Conservation (phyloP, 2,797 vertebrate genomes). For the Gouania willdenowi region DNA sequence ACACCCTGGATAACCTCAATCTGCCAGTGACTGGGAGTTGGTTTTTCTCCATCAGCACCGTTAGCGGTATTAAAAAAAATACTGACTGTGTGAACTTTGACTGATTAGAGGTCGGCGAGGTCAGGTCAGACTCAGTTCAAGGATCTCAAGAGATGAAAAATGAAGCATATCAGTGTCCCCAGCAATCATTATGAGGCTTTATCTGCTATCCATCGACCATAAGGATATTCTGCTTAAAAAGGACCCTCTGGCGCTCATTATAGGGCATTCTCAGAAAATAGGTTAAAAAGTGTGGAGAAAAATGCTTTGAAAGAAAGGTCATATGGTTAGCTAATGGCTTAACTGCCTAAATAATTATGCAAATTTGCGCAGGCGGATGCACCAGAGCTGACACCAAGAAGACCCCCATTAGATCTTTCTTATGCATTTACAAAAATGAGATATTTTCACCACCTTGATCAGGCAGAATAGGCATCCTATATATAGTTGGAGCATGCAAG, state of each 20-base stretch:
- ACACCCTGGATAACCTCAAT: conserved; percentile 52
- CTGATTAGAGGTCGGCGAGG: conserved; percentile 56
- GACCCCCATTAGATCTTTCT: too few species aligned
- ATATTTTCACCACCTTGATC: too few species aligned
- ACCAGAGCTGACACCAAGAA: conserved; percentile 4
- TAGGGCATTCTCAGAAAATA: background rate
- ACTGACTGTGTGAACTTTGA: conserved; percentile 37
- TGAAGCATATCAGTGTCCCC: conserved; percentile 21
- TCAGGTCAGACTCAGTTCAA: conserved; percentile 64
- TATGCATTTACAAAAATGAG: too few species aligned
- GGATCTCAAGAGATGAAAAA: conserved; percentile 60
- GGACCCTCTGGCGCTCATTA: conserved; percentile 20
- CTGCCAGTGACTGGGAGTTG: conserved; percentile 37
- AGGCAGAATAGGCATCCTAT: too few species aligned
- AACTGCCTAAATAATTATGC: conserved; percentile 10
- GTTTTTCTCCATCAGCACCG: conserved; percentile 48
- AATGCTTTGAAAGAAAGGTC: conserved; percentile 20
- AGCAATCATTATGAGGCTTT: conserved; percentile 12
- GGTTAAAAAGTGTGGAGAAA: conserved; percentile 3
- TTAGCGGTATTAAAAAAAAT: conserved; percentile 53
- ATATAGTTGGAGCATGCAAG: too few species aligned
- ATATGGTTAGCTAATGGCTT: conserved; percentile 28
- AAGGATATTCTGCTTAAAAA: conserved; percentile 11
- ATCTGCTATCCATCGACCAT: conserved; percentile 20
- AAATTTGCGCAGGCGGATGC: conserved; percentile 2